Evolutionary conservation across 2,888 invertebrate genomes (phyloP), one percentile per base, ranked within the genome.

Genomic region (Sthenelais limicola): DNA sequence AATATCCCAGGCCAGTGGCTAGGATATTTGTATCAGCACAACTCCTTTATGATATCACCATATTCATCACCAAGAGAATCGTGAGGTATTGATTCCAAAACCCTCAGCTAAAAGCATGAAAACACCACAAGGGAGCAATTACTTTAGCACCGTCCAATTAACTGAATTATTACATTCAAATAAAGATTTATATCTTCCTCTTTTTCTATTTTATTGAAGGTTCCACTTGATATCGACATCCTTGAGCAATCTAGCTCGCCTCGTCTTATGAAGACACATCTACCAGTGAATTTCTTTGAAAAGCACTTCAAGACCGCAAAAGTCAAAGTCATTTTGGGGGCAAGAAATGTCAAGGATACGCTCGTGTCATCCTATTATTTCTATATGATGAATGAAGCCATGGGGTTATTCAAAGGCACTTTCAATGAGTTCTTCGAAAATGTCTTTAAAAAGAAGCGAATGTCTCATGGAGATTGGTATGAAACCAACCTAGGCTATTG

Each of bases 221-320:
- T 28, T n/a, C 56, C 56, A 12, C 24, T 28, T 12, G 24, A n/a
- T 24, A 26, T 68, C 32, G 68, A 68, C n/a, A 24, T 32, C 12
- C 24, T 51, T 4, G 47, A 48, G n/a, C n/a, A 48, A 4, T n/a
- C n/a, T 3, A 21, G 33, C 5, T 33, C 68, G 12, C 68, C 51
- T 4, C 48, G 68, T n/a, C 33, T 68, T n/a, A 49, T 49, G 18
- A 68, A 68, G 26, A 51, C 68, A 12, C 68, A 68, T 52, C 51
- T 68, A 15, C 68, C 68, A 12, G 30, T 30, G 24, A 68, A 28
- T 21, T 51, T 32, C 35, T 68, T 68, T 32, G 35, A 30, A 38
- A 48, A 51, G 24, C 5, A 32, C 9, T 24, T 68, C 3, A 68
- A 68, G 3, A 28, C 5, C 4, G 26, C 7, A n/a, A 68, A 68